Conservation (phyloP, 1,140 invertebrate genomes). For the Rhyzopertha dominica region DNA sequence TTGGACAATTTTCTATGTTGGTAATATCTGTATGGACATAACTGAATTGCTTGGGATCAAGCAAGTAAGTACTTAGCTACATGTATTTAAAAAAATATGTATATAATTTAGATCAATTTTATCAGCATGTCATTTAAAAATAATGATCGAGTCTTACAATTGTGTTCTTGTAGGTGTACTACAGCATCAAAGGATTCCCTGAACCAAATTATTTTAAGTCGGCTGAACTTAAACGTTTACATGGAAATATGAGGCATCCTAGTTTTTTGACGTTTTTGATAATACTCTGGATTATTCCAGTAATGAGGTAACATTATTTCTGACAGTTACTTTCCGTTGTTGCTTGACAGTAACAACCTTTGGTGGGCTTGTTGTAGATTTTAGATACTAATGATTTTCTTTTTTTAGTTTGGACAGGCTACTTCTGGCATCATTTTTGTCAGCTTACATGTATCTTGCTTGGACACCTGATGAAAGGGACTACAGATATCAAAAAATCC, state of each 20-base stretch:
- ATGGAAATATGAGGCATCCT: constrained; percentile 53
- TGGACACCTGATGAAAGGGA: constrained; percentile 51
- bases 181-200: constrained; percentile 46
- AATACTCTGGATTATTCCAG: constrained; percentile 51
- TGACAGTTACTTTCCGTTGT: constrained; percentile 7
- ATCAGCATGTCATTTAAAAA: no score
- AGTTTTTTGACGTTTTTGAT: constrained; percentile 51
- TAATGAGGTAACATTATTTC: constrained; percentile 49
- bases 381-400: constrained; percentile 25
- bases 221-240: constrained; percentile 44
- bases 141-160: no score
- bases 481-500: constrained; percentile 47
- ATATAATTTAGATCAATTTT: no score
- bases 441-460: constrained; percentile 49
- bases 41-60: constrained; percentile 56
- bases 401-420: constrained; percentile 50
- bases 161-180: constrained; percentile 44
- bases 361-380: constrained; percentile 7
- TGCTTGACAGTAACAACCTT: constrained; percentile 3
- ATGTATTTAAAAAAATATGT: no score
- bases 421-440: constrained; percentile 46
- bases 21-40: constrained; percentile 58
- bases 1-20: constrained; percentile 59
- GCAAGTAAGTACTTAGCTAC: constrained; percentile 43
- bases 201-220: constrained; percentile 48